Base-by-base conservation (phyloP, 1,140 invertebrate species). In the Caenorhabditis briggsae region DNA sequence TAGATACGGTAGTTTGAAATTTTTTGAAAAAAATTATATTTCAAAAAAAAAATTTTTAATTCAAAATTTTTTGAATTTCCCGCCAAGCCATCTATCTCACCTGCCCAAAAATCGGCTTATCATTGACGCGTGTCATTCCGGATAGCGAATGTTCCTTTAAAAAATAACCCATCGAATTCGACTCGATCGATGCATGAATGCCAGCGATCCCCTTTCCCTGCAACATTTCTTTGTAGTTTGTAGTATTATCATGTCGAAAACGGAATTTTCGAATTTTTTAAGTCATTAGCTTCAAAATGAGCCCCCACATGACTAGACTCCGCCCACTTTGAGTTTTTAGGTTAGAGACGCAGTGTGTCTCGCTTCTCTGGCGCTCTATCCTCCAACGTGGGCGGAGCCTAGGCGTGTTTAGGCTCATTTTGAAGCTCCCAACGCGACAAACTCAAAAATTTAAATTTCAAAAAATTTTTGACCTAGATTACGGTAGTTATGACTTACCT, bases 81-180 rank as follows among this genome's bases (percentile, higher is more conserved):
- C 33, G 33, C 33, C 33, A 1, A 33, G 5, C 5, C 9, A 53
- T 53, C 48, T 12, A 50, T 50, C 64, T 5, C 2, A 78, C 70
- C 46, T 78, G 70, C 6, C 70, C 70, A 53, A 50, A 50, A 50
- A 78, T n/a, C 0, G 70, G 70, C 23, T n/a, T 48, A 50, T 78
- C 70, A 78, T 78, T 78, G 70, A 78, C 70, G 12, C 70, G 6
- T 2, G 70, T 78, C 5, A 46, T 78, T 43, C 33, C 33, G 8
- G 70, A 50, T 14, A 78, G 46, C 23, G 70, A 78, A n/a, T 46
- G n/a, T 5, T 78, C 70, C 46, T 78, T 78, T 6, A 78, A 9
- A 12, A 78, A 48, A 43, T 78, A 78, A 2, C 70, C 70, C 50
- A n/a, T n/a, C 2, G 70, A 78, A 23, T 78, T 78, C 46, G 70